Conservation (phyloP, 2,797 vertebrate genomes). For the Scyliorhinus canicula region DNA sequence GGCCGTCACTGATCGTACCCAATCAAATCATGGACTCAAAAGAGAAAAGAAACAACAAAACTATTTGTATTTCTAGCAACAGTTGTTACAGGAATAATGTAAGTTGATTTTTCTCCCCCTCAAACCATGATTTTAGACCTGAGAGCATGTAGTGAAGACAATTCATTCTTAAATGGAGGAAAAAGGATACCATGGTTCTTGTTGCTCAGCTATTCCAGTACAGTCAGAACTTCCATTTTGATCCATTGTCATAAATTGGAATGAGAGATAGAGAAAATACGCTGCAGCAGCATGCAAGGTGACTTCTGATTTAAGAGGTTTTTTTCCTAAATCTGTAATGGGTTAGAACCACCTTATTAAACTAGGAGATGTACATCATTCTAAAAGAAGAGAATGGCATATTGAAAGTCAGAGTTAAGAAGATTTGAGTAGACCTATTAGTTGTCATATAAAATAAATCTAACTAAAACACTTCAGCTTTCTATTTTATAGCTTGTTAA, state of each 20-base stretch:
- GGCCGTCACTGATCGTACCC: neutral
- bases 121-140: neutral
- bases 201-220: neutral
- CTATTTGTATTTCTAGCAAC: slow-evolving; percentile 2
- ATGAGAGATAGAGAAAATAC: neutral
- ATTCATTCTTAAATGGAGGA: neutral
- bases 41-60: neutral
- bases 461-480: neutral
- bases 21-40: neutral
- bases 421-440: neutral
- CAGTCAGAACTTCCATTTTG: slow-evolving; percentile 12
- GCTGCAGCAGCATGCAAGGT: neutral
- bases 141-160: too few species aligned
- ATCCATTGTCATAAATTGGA: slow-evolving; percentile 18
- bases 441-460: neutral
- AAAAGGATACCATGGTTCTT: neutral
- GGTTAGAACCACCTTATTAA: neutral
- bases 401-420: neutral
- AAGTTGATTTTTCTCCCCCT: neutral
- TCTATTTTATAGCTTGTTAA: neutral
- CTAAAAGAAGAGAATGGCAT: neutral
- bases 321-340: neutral
- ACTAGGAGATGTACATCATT: neutral
- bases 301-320: neutral
- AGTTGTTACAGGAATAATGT: neutral